A percentile compares a stretch with the other conserved stretches of the same genome.
These are phyloP conservation scores for Sminthurinus signatus DNA, from an alignment of 1,140 invertebrate genomes.

Conservation along the genomic window DNA sequence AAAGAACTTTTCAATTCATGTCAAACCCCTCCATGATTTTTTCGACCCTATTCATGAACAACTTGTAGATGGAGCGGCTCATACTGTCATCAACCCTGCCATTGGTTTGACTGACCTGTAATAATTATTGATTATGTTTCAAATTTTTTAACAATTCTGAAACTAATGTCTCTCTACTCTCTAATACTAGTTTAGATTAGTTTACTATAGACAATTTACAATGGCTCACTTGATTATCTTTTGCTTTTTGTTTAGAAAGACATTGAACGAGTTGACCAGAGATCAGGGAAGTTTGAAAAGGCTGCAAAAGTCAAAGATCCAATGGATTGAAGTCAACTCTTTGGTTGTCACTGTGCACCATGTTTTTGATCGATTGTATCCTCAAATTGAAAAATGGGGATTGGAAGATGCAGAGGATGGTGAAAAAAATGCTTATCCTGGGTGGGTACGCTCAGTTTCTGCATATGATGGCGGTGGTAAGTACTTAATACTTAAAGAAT, in stretches of 20 bases:
- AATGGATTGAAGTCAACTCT: slow-evolving; percentile 20
- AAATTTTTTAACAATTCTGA: too few relatives aligned
- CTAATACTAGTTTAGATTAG: too few relatives aligned
- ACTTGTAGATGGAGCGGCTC: neutral
- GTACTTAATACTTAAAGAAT: neutral
- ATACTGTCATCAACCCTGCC: slow-evolving; percentile 7
- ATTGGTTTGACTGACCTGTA: slow-evolving; percentile 13
- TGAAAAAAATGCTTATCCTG: slow-evolving; percentile 2
- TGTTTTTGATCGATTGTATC: slow-evolving; percentile 8
- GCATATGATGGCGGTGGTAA: neutral
- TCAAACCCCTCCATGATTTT: neutral
- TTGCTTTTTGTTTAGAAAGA: slow-evolving; percentile 2
- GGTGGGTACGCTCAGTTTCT: neutral
- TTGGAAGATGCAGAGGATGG: neutral
- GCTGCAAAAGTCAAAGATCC: slow-evolving; percentile 6
- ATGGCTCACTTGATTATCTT: too few relatives aligned
- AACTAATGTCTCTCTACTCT: too few relatives aligned
- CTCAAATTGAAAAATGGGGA: neutral
- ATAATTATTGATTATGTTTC: too few relatives aligned
- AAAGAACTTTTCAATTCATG: neutral
- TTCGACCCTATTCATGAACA: slow-evolving; percentile 5
- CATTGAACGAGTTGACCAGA: neutral
- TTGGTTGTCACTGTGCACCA: slow-evolving; percentile 13
- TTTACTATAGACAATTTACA: too few relatives aligned
- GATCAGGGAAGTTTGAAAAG: neutral